These are phyloP conservation scores for Tinamus major DNA, from an alignment of 2,797 vertebrate species.

Conservation along the genomic window DNA sequence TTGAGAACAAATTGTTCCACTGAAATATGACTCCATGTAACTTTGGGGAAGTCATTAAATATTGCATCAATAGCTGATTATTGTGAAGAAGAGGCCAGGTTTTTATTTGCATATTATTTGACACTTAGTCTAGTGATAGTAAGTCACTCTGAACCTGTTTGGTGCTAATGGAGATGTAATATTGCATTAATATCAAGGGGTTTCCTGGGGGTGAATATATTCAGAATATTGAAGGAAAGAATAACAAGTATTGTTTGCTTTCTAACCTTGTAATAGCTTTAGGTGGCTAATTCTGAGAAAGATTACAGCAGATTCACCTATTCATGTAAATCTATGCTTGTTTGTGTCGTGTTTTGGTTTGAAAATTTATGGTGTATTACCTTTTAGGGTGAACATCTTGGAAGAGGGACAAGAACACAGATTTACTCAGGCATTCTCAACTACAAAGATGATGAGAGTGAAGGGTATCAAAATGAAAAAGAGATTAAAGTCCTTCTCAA, in stretches of 20 bases:
- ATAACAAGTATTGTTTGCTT: rapidly evolving
- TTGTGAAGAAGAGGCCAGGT: not conserved
- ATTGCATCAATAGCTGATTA: not conserved
- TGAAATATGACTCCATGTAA: constrained; percentile 41
- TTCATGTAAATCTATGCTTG: not conserved
- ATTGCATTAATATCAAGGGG: not conserved
- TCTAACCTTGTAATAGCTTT: not conserved
- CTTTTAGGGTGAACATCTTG: constrained; percentile 91
- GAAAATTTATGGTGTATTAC: not conserved
- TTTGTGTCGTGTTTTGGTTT: not conserved
- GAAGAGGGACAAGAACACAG: constrained; percentile 91
- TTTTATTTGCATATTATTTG: not conserved
- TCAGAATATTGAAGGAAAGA: not conserved
- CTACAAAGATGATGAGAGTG: constrained; percentile 88
- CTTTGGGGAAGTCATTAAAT: constrained; percentile 33
- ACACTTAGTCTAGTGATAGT: constrained; percentile 4
- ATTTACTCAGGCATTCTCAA: constrained; percentile 91
- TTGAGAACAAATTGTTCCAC: not conserved
- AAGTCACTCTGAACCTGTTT: not conserved
- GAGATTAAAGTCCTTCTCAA: constrained; percentile 96
- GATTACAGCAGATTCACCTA: not conserved
- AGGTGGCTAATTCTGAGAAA: not conserved
- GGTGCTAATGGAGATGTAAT: not conserved
- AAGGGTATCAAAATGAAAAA: constrained; percentile 83
- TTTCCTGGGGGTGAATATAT: not conserved